These are phyloP conservation scores for Synergus gifuensis DNA, from an alignment of 2,888 invertebrate genomes.

Conservation along the genomic window DNA sequence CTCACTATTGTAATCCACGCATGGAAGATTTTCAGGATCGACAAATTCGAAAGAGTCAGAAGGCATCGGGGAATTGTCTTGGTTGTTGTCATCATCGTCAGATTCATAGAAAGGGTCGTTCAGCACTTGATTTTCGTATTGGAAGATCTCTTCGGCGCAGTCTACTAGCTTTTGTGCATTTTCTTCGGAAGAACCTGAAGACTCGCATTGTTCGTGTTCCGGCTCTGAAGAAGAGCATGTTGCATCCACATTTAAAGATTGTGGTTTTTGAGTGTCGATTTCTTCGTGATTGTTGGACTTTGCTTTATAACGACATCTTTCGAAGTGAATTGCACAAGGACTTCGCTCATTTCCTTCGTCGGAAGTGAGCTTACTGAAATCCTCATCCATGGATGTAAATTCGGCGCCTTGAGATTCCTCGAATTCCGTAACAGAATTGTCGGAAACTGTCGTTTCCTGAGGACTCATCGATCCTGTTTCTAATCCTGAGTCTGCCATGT, in stretches of 20 bases:
- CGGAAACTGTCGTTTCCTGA: slow-evolving; percentile 75
- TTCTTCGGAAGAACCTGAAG: slow-evolving; percentile 63
- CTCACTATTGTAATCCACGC: slow-evolving; percentile 41
- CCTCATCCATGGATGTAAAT: slow-evolving; percentile 72
- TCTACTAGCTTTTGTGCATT: slow-evolving; percentile 54
- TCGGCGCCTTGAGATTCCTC: slow-evolving; percentile 69
- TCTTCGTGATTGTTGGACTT: neutral
- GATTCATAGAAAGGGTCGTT: slow-evolving; percentile 73
- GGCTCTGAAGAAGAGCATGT: slow-evolving; percentile 64
- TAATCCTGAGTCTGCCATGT: slow-evolving; percentile 77
- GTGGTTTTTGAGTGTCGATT: neutral
- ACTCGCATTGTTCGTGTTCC: slow-evolving; percentile 61
- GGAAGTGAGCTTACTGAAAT: slow-evolving; percentile 63
- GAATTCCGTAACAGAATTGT: slow-evolving; percentile 73
- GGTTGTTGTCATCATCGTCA: slow-evolving; percentile 63
- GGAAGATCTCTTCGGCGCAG: slow-evolving; percentile 65
- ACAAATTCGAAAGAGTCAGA: slow-evolving; percentile 68
- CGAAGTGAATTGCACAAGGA: slow-evolving; percentile 46
- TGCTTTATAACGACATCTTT: slow-evolving; percentile 41
- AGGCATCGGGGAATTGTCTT: slow-evolving; percentile 61
- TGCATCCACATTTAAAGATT: slow-evolving; percentile 46
- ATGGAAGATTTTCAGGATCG: slow-evolving; percentile 56
- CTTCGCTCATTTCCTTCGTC: slow-evolving; percentile 46
- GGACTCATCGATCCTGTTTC: slow-evolving; percentile 77
- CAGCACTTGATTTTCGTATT: slow-evolving; percentile 69